Percentiles rank a stretch among this genome's conserved stretches.
These are phyloP conservation scores for Apoderus coryli DNA, from an alignment of 2,888 invertebrate species.

Conservation along the genomic window DNA sequence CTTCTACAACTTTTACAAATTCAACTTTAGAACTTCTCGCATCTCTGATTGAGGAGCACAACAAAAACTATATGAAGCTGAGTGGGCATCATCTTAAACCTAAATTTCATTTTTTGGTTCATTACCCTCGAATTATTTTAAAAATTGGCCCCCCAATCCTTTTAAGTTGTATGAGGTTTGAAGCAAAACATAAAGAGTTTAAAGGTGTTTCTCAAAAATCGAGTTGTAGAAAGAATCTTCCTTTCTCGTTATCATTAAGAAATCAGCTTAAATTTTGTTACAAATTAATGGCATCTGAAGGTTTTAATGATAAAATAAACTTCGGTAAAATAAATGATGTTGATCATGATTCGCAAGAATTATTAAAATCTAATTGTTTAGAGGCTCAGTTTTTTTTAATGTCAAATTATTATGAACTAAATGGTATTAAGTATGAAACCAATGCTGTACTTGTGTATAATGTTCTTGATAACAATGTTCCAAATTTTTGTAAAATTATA, in stretches of 20 bases:
- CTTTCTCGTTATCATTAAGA: constrained; percentile 4
- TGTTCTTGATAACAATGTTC: constrained; percentile 1
- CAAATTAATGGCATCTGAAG: background rate
- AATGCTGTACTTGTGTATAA: background rate
- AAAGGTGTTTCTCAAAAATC: constrained; percentile 7
- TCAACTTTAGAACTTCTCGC: constrained; percentile 9
- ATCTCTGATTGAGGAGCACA: constrained; percentile 11
- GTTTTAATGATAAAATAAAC: constrained; percentile 1
- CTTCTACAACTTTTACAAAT: constrained; percentile 1
- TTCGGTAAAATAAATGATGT: background rate
- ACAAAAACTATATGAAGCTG: constrained; percentile 8
- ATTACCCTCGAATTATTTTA: constrained; percentile 14
- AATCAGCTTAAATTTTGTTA: constrained; percentile 6
- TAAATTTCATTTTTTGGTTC: constrained; percentile 15
- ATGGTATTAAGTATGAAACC: constrained; percentile 1
- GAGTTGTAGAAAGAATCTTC: constrained; percentile 5
- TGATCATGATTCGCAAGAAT: background rate
- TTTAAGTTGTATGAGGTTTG: constrained; percentile 12
- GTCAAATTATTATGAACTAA: background rate
- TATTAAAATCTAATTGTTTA: background rate
- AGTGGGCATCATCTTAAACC: constrained; percentile 12
- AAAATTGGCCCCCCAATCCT: constrained; percentile 11
- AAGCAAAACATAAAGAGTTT: constrained; percentile 13
- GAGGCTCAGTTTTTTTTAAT: background rate
- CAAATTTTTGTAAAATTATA: constrained; percentile 6